Evolutionary conservation across 2,113 vertebrate species (phyloP).

Genomic region (Podilymbus podiceps): DNA sequence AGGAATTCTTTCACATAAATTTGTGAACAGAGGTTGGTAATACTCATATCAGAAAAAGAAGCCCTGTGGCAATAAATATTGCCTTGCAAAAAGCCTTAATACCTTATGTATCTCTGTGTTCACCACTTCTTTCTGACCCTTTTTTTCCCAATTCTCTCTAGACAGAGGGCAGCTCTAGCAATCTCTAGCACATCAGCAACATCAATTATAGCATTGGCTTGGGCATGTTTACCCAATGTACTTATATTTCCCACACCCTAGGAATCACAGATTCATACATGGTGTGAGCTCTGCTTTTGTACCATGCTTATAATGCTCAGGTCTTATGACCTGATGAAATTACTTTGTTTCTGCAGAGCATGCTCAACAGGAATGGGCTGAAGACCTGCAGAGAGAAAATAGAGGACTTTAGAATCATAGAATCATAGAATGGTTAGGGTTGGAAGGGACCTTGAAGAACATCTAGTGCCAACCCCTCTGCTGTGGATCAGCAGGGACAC

Average conservation of each 20-base stretch:
- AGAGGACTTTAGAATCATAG: neutral
- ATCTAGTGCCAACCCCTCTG: too few species aligned
- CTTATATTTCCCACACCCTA: neutral
- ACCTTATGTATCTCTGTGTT: neutral
- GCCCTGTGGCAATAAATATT: neutral
- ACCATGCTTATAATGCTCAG: neutral
- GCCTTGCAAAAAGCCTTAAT: neutral
- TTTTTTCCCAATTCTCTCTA: neutral
- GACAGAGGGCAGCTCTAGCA: neutral
- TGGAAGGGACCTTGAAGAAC: too few species aligned
- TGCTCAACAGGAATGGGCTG: neutral
- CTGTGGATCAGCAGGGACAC: too few species aligned
- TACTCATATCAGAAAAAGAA: neutral
- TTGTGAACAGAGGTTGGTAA: neutral
- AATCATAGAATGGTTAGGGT: too few species aligned
- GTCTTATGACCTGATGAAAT: neutral
- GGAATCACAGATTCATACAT: neutral
- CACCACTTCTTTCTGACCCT: neutral
- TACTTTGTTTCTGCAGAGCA: neutral
- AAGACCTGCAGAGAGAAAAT: neutral
- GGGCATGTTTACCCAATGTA: neutral
- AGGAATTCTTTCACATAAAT: neutral
- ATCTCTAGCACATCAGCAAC: neutral
- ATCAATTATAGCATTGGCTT: neutral
- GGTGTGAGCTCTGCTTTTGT: neutral